Evolutionary conservation across 1,140 invertebrate species (phyloP), one percentile per base, ranked within the genome.

Genomic region (Drosophila punjabiensis): DNA sequence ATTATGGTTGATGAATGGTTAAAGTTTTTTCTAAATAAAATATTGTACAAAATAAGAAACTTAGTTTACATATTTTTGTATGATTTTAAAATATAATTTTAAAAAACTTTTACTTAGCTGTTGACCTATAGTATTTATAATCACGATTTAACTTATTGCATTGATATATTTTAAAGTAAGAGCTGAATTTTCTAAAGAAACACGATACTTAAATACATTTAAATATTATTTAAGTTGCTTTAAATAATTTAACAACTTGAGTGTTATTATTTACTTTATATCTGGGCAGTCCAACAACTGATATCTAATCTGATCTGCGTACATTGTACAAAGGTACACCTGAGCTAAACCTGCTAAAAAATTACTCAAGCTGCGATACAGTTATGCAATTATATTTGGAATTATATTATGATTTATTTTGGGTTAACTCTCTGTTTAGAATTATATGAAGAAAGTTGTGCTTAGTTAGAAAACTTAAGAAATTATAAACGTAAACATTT

Each of bases 251-350:
- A 32, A 32, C 10, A 32, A 7, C 16, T 52, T 5, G 5, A 32
- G 1, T 2, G 11, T 11, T 52, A 18, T n/a, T n/a, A n/a, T 52
- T 52, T 52, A 30, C 14, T n/a, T 30, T n/a, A n/a, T 30, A 52
- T 30, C 4, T 52, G 14, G 4, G 24, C 10, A 28, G 24, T 14
- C 16, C 9, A 53, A 0, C 24, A 18, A n/a, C 13, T 56, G n/a
- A 41, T 65, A 65, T 65, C 35, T 59, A 58, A 58, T 64, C 50
- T 64, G 24, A 56, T 64, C n/a, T 58, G 16, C 30, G 28, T 52
- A 30, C 24, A 4, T 16, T 50, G 14, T 28, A 50, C 13, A 9
- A 14, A 37, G n/a, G 45, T 13, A 35, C 33, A 64, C 55, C 50
- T 41, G 50, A n/a, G 10, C 13, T 39, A 7, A 9, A 24, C 16